A percentile compares a stretch with the other conserved stretches of the same genome.
phyloP scores from a whole-genome alignment of 2,888 invertebrate species.

The Prosopocoilus inquinatus region DNA sequence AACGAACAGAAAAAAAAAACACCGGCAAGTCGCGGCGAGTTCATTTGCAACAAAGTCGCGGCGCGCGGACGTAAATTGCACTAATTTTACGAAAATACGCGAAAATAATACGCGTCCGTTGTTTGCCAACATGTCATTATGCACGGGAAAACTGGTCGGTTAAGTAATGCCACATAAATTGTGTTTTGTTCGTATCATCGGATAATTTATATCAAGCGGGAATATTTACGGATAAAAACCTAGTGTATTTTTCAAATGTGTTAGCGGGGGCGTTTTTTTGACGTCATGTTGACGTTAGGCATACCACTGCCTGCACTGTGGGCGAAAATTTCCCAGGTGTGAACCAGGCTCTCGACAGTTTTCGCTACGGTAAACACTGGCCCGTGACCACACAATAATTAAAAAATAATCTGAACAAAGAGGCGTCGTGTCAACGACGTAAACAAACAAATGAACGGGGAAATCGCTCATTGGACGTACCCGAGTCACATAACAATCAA shows the following conservation, averaged over 20 bases:
- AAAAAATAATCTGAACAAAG: slow-evolving; percentile 1
- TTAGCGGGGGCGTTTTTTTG: slow-evolving; percentile 35
- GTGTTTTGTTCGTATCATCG: too few species aligned
- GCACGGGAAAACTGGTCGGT: too few species aligned
- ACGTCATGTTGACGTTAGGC: slow-evolving; percentile 39
- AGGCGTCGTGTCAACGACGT: background rate
- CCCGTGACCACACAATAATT: background rate
- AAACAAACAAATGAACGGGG: background rate
- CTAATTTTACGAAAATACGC: too few species aligned
- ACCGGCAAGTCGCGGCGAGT: too few species aligned
- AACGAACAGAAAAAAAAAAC: background rate
- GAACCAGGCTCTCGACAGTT: slow-evolving; percentile 17
- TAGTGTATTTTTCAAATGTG: slow-evolving; percentile 16
- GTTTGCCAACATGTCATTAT: too few species aligned
- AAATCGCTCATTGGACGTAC: slow-evolving; percentile 14
- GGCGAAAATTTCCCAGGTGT: slow-evolving; percentile 29
- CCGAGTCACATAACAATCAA: slow-evolving; percentile 22
- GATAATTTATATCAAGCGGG: background rate
- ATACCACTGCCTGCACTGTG: slow-evolving; percentile 32
- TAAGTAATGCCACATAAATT: too few species aligned
- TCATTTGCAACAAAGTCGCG: too few species aligned
- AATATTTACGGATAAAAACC: slow-evolving; percentile 1
- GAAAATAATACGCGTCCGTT: too few species aligned
- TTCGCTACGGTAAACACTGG: slow-evolving; percentile 13
- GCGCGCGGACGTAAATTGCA: too few species aligned